These are phyloP conservation scores for Temnothorax curvispinosus DNA, from an alignment of 1,140 invertebrate genomes.

Conservation along the genomic window DNA sequence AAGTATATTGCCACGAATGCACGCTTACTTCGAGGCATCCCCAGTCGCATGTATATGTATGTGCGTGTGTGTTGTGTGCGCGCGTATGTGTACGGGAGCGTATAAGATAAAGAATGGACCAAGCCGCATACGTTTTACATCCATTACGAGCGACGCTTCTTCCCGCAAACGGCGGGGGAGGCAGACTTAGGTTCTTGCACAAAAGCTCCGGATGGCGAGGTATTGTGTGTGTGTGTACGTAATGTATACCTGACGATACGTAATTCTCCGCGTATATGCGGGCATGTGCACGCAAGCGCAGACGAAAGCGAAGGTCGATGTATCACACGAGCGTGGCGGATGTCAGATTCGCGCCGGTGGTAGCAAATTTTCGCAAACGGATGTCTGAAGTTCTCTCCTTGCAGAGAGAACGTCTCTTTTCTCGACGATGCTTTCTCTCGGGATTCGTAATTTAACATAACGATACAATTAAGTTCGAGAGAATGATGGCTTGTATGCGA, in stretches of 20 bases:
- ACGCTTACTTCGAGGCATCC: slow-evolving; percentile 53
- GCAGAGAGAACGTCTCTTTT: background rate
- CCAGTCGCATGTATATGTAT: background rate
- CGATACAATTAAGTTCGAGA: background rate
- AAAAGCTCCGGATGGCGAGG: slow-evolving; percentile 43
- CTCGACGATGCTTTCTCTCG: background rate
- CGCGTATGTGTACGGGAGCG: background rate
- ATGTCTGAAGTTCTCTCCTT: background rate
- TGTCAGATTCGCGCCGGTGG: slow-evolving; percentile 29
- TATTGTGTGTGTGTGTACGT: slow-evolving; percentile 23
- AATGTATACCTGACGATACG: slow-evolving; percentile 46
- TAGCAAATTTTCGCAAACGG: background rate
- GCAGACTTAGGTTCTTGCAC: slow-evolving; percentile 22
- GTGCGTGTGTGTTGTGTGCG: background rate
- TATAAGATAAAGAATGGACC: slow-evolving; percentile 58
- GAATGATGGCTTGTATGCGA: background rate
- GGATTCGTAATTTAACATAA: background rate
- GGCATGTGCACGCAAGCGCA: background rate
- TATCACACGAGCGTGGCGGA: slow-evolving; percentile 20
- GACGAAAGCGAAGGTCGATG: slow-evolving; percentile 14
- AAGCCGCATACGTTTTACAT: slow-evolving; percentile 65
- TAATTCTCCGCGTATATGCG: slow-evolving; percentile 24
- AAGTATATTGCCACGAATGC: slow-evolving; percentile 58
- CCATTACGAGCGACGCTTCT: slow-evolving; percentile 62
- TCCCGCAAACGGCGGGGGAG: slow-evolving; percentile 7